Percentiles rank a stretch among this genome's conserved stretches.
Evolutionary conservation across 2,797 vertebrate genomes (phyloP).

Genomic region (Lacerta bilineata): DNA sequence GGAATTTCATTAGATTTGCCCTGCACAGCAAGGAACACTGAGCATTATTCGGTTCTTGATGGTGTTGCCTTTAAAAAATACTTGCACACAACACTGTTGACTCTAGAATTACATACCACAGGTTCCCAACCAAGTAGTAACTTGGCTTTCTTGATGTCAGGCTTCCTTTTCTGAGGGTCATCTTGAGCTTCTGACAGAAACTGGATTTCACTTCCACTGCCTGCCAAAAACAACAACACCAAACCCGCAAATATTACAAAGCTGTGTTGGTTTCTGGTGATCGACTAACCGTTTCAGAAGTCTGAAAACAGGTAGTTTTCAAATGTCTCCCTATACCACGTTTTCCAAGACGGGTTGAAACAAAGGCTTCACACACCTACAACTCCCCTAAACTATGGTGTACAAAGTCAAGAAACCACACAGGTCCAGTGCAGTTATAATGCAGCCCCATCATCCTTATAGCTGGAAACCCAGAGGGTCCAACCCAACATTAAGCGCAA

Average conservation of each 20-base stretch:
- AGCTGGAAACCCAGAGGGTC: neutral
- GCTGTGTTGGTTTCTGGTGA: neutral
- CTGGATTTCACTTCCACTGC: slow-evolving; percentile 96
- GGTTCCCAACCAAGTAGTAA: slow-evolving; percentile 96
- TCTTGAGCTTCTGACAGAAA: slow-evolving; percentile 98
- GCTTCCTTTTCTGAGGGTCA: slow-evolving; percentile 95
- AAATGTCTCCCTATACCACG: neutral
- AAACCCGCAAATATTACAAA: neutral
- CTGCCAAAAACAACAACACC: slow-evolving; percentile 70
- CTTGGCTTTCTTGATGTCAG: slow-evolving; percentile 97
- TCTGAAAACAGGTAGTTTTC: neutral
- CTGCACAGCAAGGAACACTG: neutral
- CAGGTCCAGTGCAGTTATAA: neutral
- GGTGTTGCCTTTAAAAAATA: neutral
- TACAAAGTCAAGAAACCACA: neutral
- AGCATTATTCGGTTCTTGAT: neutral
- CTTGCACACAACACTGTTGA: neutral
- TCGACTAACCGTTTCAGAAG: neutral
- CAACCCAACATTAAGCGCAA: no score
- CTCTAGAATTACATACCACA: slow-evolving; percentile 85
- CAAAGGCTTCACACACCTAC: neutral
- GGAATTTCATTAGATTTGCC: neutral
- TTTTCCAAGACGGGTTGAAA: neutral
- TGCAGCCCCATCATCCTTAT: neutral
- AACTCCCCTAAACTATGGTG: neutral